Evolutionary conservation across 2,888 invertebrate genomes (phyloP), one percentile per base, ranked within the genome.

Genomic region (Hypsopygia costalis): DNA sequence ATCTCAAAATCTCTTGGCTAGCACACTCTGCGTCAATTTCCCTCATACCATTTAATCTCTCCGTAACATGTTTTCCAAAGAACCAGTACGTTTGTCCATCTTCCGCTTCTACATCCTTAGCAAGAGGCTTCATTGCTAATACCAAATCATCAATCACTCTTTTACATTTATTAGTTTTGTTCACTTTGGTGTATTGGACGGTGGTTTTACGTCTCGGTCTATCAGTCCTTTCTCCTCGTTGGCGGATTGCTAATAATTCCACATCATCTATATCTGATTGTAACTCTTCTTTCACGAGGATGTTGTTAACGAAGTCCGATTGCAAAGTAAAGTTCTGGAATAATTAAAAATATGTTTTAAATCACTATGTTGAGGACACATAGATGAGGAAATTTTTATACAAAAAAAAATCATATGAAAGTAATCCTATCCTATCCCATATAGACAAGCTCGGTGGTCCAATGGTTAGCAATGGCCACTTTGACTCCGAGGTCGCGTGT

Each of bases 61-160:
- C 83, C 0, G 73, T 67, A 0, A 88, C 75, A 62, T 87, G 85
- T 46, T 69, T 75, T 0, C 86, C 80, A 16, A 87, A 82, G 36
- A 76, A 82, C 78, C 80, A 80, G 43, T 76, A 83, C 7, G 47
- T 60, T 16, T 67, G 67, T 3, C 58, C 50, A 1, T 55, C 45
- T 16, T 2, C 16, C 4, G 16, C 16, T 3, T 49, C 35, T 4
- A 41, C 36, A 8, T 56, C 49, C 1, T 46, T 20, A 2, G 63
- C 47, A n/a, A 80, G 40, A 0, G 87, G 87, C 28, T 67, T 69
- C 73, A 86, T 75, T 0, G 82, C 69, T 44, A 54, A 46, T 1
- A 82, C 39, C 3, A 88, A 61, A 36, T 83, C 71, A 44, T 83
- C 72, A 1, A 88, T 44, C 1, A 86, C 58, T 38, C 62, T 50